Base-by-base conservation (phyloP, 2,888 invertebrate genomes). In the Cheilosia pagana region DNA sequence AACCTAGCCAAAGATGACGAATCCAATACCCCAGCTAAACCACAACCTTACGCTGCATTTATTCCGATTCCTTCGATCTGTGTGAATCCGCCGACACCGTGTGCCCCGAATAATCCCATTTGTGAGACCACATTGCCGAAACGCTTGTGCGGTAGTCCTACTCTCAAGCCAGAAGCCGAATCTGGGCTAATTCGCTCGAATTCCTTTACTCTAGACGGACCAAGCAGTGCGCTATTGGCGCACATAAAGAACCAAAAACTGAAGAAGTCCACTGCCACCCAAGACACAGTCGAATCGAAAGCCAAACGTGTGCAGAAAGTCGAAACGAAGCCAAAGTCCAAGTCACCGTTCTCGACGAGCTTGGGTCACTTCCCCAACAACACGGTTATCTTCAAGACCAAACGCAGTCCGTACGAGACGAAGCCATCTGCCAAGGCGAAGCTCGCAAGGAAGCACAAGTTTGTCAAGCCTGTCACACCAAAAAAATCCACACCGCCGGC, bases 161-260 rank as follows among this genome's bases (percentile, higher is more conserved):
- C 88, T 3, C 78, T 91, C 2, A 87, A 88, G 41, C 57, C 81
- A 25, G 81, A 62, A 21, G 52, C 83, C 2, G 87, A 86, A 19
- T 86, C 85, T 5, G 91, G 92, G 87, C 90, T 96, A 71, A 93
- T 95, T 12, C 93, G 96, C 63, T 95, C 96, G 88, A 94, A 95
- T 82, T 97, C 97, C 0, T 97, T 97, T 89, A 95, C 96, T 0
- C 91, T 97, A 57, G 94, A 96, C 0, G 93, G 94, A 23, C 97
- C 97, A 0, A 96, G 97, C 88, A 96, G 96, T 0, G 94, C 95
- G 85, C 93, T 97, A 8, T 89, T 91, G 5, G 89, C 90, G 16
- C 91, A 91, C 53, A 89, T 91, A 83, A 88, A 88, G 35, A 89
- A 89, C 2, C 81, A 88, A 41, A 81, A 81, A 68, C 21, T 81